A percentile compares a stretch with the other conserved stretches of the same genome.
phyloP scores from a whole-genome alignment of 64 coral and sea anemone species.

The Dendronephthya gigantea region DNA sequence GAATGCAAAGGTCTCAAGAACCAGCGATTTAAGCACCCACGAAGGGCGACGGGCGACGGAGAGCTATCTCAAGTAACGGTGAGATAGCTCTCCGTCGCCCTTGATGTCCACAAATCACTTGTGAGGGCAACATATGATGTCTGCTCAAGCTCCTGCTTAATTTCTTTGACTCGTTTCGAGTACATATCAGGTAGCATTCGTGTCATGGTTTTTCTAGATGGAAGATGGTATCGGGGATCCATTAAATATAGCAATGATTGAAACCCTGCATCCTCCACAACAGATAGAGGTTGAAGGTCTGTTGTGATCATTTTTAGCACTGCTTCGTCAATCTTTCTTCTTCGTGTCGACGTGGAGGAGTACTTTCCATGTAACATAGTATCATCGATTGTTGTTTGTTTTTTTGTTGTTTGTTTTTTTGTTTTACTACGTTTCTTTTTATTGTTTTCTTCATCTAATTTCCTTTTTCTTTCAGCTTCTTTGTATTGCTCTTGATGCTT shows the following conservation, averaged over 20 bases:
- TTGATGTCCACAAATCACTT: conserved; percentile 23
- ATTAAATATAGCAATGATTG: conserved; percentile 17
- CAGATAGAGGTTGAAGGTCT: conserved; percentile 23
- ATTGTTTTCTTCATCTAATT: conserved; percentile 9
- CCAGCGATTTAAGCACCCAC: conserved; percentile 28
- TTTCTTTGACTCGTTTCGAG: conserved; percentile 5
- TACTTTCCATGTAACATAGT: not conserved
- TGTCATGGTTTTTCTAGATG: conserved; percentile 9
- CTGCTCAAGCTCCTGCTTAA: conserved; percentile 24
- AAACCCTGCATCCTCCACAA: conserved; percentile 25
- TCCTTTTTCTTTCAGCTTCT: conserved; percentile 26
- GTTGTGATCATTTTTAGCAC: not conserved
- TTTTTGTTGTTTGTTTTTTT: not conserved
- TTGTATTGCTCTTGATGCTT: conserved; percentile 28
- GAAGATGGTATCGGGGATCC: conserved; percentile 24
- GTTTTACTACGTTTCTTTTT: not conserved
- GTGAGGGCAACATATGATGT: conserved; percentile 14
- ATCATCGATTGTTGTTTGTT: not conserved
- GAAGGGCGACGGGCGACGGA: not conserved
- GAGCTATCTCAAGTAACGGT: conserved; percentile 19
- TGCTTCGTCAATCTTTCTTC: conserved; percentile 20
- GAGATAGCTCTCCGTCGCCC: not conserved
- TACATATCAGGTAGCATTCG: conserved; percentile 17
- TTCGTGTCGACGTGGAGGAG: not conserved
- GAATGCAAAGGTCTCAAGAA: conserved; percentile 22